phyloP scores from a whole-genome alignment of 2,888 invertebrate genomes.

The Glyphotaelius pellucidus region DNA sequence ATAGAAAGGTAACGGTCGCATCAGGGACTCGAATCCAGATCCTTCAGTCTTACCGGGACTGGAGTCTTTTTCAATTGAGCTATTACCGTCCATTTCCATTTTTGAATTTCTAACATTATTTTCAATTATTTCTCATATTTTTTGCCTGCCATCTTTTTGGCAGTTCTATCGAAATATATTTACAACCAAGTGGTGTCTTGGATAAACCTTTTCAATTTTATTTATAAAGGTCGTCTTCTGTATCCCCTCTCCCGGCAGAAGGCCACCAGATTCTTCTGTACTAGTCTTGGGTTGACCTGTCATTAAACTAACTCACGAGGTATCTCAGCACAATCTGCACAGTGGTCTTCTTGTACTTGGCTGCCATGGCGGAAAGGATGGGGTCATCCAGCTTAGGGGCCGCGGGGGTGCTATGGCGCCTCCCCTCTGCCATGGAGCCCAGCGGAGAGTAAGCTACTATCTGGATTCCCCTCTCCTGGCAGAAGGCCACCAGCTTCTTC shows the following conservation, averaged over 20 bases:
- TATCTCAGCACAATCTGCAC: conserved; percentile 82
- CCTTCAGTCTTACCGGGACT: no score
- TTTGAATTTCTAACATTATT: no score
- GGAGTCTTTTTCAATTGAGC: no score
- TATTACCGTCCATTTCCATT: no score
- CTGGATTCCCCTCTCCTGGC: conserved; percentile 80
- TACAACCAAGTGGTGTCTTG: neutral
- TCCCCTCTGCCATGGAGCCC: conserved; percentile 75
- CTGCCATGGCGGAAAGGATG: conserved; percentile 76
- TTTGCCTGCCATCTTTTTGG: no score
- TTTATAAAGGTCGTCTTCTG: conserved; percentile 80
- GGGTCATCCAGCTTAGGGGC: conserved; percentile 77
- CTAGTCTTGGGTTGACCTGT: conserved; percentile 81
- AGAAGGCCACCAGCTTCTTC: conserved; percentile 82
- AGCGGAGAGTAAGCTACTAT: conserved; percentile 87
- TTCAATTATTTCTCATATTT: no score
- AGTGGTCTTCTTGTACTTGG: conserved; percentile 81
- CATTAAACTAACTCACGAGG: conserved; percentile 74
- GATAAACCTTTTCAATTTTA: no score
- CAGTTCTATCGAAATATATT: neutral
- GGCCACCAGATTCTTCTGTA: conserved; percentile 82
- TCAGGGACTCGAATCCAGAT: no score
- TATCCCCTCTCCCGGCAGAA: conserved; percentile 82
- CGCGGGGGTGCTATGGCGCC: conserved; percentile 73
- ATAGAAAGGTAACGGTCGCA: no score